Evolutionary conservation across 1,140 invertebrate species (phyloP).

Genomic region (Drosophila auraria): DNA sequence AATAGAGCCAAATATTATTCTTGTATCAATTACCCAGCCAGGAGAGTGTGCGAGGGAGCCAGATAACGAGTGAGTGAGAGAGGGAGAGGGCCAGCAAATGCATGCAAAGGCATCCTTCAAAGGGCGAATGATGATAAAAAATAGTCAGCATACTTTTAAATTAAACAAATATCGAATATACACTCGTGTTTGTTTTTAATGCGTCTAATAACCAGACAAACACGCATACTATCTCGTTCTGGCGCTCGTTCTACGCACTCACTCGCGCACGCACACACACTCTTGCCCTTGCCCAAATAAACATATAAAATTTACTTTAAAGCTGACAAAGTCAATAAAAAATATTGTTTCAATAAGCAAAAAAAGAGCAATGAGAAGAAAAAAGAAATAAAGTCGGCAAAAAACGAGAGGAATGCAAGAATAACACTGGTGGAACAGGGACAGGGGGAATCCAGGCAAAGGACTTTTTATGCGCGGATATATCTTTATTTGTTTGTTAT

Average conservation of each 20-base stretch:
- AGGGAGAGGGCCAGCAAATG: not conserved
- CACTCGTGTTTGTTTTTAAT: conserved; percentile 39
- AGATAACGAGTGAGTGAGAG: not conserved
- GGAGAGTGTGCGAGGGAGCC: not conserved
- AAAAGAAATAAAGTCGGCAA: conserved; percentile 59
- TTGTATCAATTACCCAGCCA: conserved; percentile 78
- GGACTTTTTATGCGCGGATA: conserved; percentile 30
- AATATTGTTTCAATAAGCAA: conserved; percentile 83
- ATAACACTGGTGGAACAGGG: conserved; percentile 33
- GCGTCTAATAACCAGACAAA: conserved; percentile 52
- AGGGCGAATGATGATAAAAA: conserved; percentile 48
- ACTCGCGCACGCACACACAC: conserved; percentile 6
- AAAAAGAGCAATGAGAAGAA: conserved; percentile 37
- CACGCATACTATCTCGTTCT: conserved; percentile 24
- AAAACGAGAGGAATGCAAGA: conserved; percentile 57
- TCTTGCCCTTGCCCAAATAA: conserved; percentile 71
- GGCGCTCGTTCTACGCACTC: conserved; percentile 2
- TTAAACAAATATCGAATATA: conserved; percentile 54
- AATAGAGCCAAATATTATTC: conserved; percentile 83
- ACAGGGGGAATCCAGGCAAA: conserved; percentile 37
- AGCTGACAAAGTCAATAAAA: conserved; percentile 84
- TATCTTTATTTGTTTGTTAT: conserved; percentile 23
- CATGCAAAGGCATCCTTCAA: conserved; percentile 8
- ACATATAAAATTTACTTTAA: conserved; percentile 83
- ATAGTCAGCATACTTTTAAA: conserved; percentile 73